Base-by-base conservation (phyloP, 2,888 invertebrate genomes). In the Sialis lutaria region DNA sequence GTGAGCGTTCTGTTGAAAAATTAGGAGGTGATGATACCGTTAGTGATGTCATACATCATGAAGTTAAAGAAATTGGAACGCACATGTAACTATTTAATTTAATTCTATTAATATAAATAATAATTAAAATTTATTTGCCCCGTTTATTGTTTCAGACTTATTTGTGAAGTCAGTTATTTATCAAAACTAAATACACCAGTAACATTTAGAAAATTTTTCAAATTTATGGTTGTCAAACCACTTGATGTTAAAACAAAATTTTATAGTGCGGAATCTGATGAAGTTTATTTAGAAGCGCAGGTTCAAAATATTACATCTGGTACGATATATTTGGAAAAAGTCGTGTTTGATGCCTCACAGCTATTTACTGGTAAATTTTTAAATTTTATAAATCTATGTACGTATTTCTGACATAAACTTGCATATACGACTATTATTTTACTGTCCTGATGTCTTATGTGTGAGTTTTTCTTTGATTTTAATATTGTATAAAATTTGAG, bases 171-270 rank as follows among this genome's bases (percentile, higher is more conserved):
- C 2, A 85, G 82, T 53, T 98, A 97, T 63, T 77, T 77, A 58
- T 82, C 82, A 33, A 75, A 81, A 44, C 73, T 76, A 50, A 78
- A 79, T 47, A 79, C 85, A 53, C 70, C 80, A 33, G 81, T 87
- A 61, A 86, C 88, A 51, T 91, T 97, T 60, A 76, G 93, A 54
- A 97, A 97, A 64, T 96, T 93, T 64, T 98, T 97, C 65, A 97
- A 96, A 68, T 97, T 98, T 65, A 83, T 91, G 76, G 97, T 98
- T 0, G 75, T 93, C 58, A 97, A 97, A 63, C 97, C 97, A 4
- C 69, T 98, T 43, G 97, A 98, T 74, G 95, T 98, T 0, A 95
- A 96, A 69, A 97, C 97, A 0, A 96, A 97, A 63, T 91, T 97
- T 67, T 96, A 91, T 63, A 95, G 92, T 72, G 89, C 92, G 2